Evolutionary conservation across 2,888 invertebrate species (phyloP), one percentile per base, ranked within the genome.

Genomic region (Amblyteles armatorius): DNA sequence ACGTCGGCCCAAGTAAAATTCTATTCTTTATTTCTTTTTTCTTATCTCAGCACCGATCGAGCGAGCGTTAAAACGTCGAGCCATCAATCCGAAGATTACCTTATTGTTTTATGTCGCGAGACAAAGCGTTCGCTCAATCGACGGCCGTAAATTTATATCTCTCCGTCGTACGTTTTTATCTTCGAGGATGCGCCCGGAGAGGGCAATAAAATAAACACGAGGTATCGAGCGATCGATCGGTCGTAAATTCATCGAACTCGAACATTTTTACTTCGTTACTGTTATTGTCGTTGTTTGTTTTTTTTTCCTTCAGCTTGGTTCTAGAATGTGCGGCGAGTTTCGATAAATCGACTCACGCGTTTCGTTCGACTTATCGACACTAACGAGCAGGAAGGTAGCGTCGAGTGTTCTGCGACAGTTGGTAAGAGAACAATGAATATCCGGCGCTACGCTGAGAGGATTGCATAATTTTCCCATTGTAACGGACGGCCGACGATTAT

Each of bases 181-280:
- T 11, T 44, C 44, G 44, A 2, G 13, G 44, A 44, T 44, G 44
- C 13, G 13, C 2, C 44, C 13, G 44, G 33, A 1, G 60, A 7
- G 26, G 60, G 26, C 60, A 60, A 60, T 60, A 57, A 22, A 29
- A 60, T 60, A 60, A 60, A 60, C 60, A 60, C 26, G 44, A 0
- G 2, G 3, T 60, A 16, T 33, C 5, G 13, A 60, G 60, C 11
- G 60, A 60, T 60, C 60, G n/a, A 60, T 60, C 26, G 60, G 16
- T 60, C 60, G 60, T 60, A 60, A 60, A 60, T 29, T 60, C 33
- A 16, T 60, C 1, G 33, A 60, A 11, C 57, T 11, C 57, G 4
- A 26, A 57, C 19, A 13, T 57, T 57, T 57, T 57, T 44, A 13
- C 13, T 13, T 44, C 13, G 13, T 44, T 13, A 3, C 3, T 44